Conservation (phyloP, 2,797 vertebrate genomes). For the Lacerta bilineata region DNA sequence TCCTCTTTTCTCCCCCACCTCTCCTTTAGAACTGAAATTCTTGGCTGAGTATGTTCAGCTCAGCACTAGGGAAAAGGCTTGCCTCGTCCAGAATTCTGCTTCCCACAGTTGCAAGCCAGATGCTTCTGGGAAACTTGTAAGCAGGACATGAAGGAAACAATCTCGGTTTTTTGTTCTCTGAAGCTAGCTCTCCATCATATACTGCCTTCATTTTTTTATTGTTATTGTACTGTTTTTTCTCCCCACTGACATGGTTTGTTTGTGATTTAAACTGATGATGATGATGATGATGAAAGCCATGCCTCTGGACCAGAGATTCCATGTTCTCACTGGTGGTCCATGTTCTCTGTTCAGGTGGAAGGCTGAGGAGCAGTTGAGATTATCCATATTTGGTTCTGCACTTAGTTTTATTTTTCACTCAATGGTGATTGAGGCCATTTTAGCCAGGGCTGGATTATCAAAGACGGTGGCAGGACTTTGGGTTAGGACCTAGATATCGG, state of each 20-base stretch:
- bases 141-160: not conserved
- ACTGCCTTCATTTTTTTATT: not conserved
- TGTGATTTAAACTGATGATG: too few relatives aligned
- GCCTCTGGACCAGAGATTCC: not conserved
- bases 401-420: not conserved
- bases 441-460: not conserved
- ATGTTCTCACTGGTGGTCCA: not conserved
- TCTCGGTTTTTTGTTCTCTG: not conserved
- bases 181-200: not conserved
- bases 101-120: not conserved
- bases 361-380: not conserved
- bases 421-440: not conserved
- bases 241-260: not conserved
- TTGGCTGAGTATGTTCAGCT: not conserved
- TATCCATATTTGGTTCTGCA: not conserved
- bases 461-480: not conserved
- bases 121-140: not conserved
- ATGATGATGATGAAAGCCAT: too few relatives aligned
- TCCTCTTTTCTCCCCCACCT: not conserved
- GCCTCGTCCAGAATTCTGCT: constrained; percentile 10
- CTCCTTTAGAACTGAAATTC: not conserved
- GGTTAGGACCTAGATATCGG: not conserved
- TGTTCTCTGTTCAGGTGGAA: not conserved
- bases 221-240: not conserved
- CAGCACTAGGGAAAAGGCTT: not conserved